Evolutionary conservation across 2,888 invertebrate species (phyloP), one percentile per base, ranked within the genome.

Genomic region (Tetramorium bicarinatum): DNA sequence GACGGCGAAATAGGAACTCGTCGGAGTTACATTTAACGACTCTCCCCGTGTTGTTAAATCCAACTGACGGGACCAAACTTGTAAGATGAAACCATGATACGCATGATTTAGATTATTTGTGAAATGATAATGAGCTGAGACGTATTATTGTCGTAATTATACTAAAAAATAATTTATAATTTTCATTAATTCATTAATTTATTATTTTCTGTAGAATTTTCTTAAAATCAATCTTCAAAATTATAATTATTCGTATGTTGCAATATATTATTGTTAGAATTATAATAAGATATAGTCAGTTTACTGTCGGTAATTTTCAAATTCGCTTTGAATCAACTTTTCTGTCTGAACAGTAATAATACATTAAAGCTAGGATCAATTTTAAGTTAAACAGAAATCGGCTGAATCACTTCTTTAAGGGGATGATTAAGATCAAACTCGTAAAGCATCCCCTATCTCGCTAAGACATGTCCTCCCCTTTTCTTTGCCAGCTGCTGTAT

Each of bases 1-100:
- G 59, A 69, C 82, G 77, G 84, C 81, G 67, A 85, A 82, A 85
- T 75, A 85, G 76, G 71, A 69, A 76, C 64, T 82, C 59, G 61
- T 21, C 49, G 62, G 44, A 61, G 75, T 64, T 62, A 52, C 75
- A 29, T 64, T 75, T 75, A 81, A 81, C 52, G 81, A 81, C 15
- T 62, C 25, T 29, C 29, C 61, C 7, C 41, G 44, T 38, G 18
- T 18, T 59, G 44, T 71, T 71, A 72, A 71, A 79, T 79, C 25
- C 34, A 47, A 72, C 18, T 80, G 79, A 56, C 47, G 59, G 38
- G 21, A 15, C 4, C 34, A n/a, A 77, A 76, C 13, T 34, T 52
- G 56, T 59, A 59, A 80, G 47, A 72, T 21, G 56, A 79, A 7
- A 38, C 44, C 44, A 4, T 13, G 29, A 59, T 25, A 29, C n/a